A percentile compares a stretch with the other conserved stretches of the same genome.
These are phyloP conservation scores for Paramormyrops kingsleyae DNA, from an alignment of 2,113 vertebrate genomes.

Conservation along the genomic window DNA sequence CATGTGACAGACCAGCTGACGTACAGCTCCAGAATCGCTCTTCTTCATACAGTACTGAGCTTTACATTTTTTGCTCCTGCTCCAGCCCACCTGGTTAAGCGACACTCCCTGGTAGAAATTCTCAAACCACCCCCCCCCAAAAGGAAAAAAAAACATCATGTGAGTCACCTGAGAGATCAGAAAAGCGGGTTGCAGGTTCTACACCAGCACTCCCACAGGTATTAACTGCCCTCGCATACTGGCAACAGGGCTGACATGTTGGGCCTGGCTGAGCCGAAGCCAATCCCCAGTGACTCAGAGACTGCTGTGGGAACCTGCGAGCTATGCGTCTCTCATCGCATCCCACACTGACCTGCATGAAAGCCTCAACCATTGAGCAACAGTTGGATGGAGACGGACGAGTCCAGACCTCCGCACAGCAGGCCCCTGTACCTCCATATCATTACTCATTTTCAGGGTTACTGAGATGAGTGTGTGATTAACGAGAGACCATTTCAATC, in stretches of 20 bases:
- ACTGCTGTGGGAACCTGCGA: constrained; percentile 12
- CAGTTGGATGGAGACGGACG: neutral
- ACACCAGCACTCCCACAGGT: neutral
- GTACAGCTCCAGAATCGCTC: constrained; percentile 39
- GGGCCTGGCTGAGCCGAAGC: neutral
- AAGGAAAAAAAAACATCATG: neutral
- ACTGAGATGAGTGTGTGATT: neutral
- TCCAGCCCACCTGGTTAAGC: neutral
- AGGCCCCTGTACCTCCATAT: neutral
- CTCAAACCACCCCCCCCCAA: neutral
- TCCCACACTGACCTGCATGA: neutral
- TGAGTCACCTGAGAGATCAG: neutral
- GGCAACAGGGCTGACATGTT: neutral
- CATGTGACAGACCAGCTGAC: constrained; percentile 45
- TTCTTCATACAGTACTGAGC: neutral
- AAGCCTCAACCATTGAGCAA: neutral
- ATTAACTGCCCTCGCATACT: neutral
- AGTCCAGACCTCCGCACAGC: neutral
- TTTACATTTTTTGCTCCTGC: neutral
- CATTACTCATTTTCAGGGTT: neutral
- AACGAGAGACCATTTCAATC: neutral
- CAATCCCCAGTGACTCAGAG: constrained; percentile 10
- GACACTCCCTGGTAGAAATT: neutral
- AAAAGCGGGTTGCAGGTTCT: neutral
- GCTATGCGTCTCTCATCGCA: constrained; percentile 5